A percentile compares a stretch with the other conserved stretches of the same genome.
Evolutionary conservation across 2,113 vertebrate genomes (phyloP).

Genomic region (Cinclus mexicanus): DNA sequence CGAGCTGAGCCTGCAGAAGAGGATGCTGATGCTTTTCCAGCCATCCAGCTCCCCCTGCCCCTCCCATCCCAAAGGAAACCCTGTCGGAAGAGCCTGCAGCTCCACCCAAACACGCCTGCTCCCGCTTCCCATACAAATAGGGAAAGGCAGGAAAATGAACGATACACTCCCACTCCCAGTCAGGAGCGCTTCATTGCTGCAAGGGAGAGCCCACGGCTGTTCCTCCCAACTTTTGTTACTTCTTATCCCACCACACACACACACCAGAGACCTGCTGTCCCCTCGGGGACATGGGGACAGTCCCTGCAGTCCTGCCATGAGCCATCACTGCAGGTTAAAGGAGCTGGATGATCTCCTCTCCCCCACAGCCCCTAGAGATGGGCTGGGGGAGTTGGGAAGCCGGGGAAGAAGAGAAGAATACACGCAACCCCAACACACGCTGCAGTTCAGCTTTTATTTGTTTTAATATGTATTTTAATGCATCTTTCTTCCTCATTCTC

Average conservation of each 20-base stretch:
- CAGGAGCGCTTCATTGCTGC: background rate
- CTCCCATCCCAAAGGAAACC: background rate
- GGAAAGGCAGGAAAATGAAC: background rate
- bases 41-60: background rate
- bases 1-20: background rate
- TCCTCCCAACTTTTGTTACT: background rate
- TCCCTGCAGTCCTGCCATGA: background rate
- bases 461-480: background rate
- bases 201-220: background rate
- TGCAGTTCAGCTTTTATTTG: background rate
- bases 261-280: background rate
- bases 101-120: background rate
- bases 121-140: slow-evolving; percentile 35
- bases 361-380: background rate
- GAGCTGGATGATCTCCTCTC: rapidly evolving
- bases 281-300: background rate
- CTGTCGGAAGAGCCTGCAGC: background rate
- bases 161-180: background rate
- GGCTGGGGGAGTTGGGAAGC: background rate
- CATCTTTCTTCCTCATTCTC: background rate
- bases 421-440: background rate
- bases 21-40: background rate
- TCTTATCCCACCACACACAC: background rate
- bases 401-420: background rate
- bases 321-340: background rate